phyloP scores from a whole-genome alignment of 2,888 invertebrate species.

The Romanomermis culicivorax region DNA sequence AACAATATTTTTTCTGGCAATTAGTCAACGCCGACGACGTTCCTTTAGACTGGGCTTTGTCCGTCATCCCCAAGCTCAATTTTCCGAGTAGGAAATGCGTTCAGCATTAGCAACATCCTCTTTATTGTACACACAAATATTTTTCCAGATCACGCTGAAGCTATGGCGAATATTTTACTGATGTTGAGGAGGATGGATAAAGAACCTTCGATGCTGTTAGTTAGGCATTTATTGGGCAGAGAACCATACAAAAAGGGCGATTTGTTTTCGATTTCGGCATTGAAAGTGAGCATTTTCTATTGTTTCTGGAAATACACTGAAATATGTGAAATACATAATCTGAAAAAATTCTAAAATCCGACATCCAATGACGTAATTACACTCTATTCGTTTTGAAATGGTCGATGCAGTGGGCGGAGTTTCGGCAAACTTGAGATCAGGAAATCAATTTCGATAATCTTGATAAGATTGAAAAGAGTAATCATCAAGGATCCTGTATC shows the following conservation, averaged over 20 bases:
- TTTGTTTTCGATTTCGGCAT: slow-evolving; percentile 65
- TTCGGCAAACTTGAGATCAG: too few species aligned
- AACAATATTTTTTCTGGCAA: slow-evolving; percentile 93
- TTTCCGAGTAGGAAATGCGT: slow-evolving; percentile 26
- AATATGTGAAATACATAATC: too few species aligned
- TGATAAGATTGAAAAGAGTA: too few species aligned
- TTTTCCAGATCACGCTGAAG: slow-evolving; percentile 68
- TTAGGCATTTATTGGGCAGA: slow-evolving; percentile 51
- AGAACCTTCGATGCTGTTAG: slow-evolving; percentile 58
- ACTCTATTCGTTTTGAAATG: too few species aligned
- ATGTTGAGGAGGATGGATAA: slow-evolving; percentile 51
- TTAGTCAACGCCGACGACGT: slow-evolving; percentile 77
- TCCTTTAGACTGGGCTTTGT: slow-evolving; percentile 65
- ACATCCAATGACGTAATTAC: too few species aligned
- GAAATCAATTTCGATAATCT: too few species aligned
- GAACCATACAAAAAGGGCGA: slow-evolving; percentile 40
- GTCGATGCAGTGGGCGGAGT: too few species aligned
- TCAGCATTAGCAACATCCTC: background rate
- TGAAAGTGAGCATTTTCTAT: slow-evolving; percentile 37
- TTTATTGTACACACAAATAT: slow-evolving; percentile 36
- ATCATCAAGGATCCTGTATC: too few species aligned
- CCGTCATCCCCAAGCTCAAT: slow-evolving; percentile 46
- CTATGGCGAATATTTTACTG: slow-evolving; percentile 63
- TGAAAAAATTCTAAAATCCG: too few species aligned
- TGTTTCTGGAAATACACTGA: background rate